Conservation (phyloP, 2,888 invertebrate genomes). For the Agriotes lineatus region DNA sequence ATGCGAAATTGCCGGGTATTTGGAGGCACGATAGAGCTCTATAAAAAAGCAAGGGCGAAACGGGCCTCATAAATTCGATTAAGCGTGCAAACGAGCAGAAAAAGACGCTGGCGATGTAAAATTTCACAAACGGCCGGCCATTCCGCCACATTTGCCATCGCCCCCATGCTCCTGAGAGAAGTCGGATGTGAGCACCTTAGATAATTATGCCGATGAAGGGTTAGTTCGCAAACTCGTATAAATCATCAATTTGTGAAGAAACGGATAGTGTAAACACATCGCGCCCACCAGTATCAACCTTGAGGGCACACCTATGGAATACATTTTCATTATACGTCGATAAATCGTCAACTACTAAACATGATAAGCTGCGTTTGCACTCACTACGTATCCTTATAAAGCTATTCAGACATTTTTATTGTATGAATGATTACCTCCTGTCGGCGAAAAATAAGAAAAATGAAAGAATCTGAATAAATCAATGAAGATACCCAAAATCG, state of each 20-base stretch:
- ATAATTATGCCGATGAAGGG: neutral
- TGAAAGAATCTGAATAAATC: no score
- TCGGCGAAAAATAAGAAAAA: no score
- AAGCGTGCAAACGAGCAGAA: constrained; percentile 17
- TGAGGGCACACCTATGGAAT: neutral
- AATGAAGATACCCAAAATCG: no score
- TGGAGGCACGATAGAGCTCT: neutral
- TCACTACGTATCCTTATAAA: no score
- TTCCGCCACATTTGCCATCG: constrained; percentile 9
- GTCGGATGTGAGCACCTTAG: neutral
- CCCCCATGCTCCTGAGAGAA: neutral
- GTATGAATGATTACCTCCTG: no score
- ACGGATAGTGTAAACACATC: neutral
- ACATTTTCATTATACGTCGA: neutral
- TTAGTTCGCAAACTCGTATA: neutral
- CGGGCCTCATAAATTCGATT: constrained; percentile 9
- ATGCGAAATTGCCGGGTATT: neutral
- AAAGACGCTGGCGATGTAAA: constrained; percentile 14
- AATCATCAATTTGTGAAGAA: neutral
- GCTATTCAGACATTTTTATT: no score
- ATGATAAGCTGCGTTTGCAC: no score
- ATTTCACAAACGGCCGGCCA: constrained; percentile 13
- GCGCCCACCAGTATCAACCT: neutral
- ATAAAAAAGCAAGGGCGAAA: constrained; percentile 10
- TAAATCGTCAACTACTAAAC: no score